Evolutionary conservation across 2,113 vertebrate genomes (phyloP).

Genomic region (Plestiodon gilberti): DNA sequence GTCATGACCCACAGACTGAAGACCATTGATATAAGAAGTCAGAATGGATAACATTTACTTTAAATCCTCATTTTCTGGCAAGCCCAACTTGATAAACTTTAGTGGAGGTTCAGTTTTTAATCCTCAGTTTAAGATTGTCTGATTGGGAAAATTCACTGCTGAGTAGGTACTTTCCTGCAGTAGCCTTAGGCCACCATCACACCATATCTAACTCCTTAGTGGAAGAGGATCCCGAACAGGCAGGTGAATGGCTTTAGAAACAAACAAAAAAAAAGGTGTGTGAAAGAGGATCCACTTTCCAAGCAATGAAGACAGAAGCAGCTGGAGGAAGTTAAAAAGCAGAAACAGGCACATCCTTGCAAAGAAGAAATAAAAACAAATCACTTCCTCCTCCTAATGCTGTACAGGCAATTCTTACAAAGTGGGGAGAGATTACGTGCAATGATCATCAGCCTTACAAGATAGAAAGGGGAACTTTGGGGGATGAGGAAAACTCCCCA

Average conservation of each 20-base stretch:
- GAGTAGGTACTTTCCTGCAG: neutral
- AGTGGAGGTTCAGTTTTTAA: neutral
- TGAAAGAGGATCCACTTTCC: neutral
- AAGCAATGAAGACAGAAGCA: slow-evolving; percentile 9
- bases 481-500: neutral
- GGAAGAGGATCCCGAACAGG: neutral
- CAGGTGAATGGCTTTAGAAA: neutral
- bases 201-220: neutral
- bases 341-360: slow-evolving; percentile 16
- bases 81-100: neutral
- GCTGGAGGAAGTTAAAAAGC: slow-evolving; percentile 30
- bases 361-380: slow-evolving; percentile 5
- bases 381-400: slow-evolving; percentile 11
- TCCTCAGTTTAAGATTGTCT: neutral
- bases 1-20: too few species aligned
- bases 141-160: neutral
- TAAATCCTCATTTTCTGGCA: neutral
- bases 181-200: neutral
- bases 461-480: neutral
- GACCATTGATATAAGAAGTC: too few species aligned
- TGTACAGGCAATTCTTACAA: neutral
- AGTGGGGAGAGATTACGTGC: neutral
- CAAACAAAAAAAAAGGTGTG: neutral
- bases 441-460: neutral
- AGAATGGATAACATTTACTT: neutral